Evolutionary conservation across 2,113 vertebrate species (phyloP).

Genomic region (Urocynchramus pylzowi): DNA sequence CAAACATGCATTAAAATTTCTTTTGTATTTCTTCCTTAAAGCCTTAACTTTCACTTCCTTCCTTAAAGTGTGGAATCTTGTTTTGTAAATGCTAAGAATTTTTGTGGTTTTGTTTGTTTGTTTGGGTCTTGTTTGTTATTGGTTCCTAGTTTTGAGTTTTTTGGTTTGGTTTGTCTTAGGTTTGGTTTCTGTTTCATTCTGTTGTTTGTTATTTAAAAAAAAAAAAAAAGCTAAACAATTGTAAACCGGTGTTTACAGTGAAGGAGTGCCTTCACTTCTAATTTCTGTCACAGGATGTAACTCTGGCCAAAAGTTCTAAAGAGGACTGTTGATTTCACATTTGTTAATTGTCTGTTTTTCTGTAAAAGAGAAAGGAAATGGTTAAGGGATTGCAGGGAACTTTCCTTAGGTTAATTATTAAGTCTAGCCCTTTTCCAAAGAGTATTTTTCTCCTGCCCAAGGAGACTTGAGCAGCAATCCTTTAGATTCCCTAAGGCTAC

Average conservation of each 20-base stretch:
- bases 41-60: no score
- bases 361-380: background rate
- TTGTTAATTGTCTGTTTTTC: background rate
- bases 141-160: background rate
- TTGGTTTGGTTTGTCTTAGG: background rate
- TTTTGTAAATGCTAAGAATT: background rate
- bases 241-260: no score
- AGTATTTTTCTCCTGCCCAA: background rate
- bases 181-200: background rate
- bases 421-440: background rate
- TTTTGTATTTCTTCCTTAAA: background rate
- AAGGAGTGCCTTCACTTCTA: background rate
- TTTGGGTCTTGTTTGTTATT: background rate
- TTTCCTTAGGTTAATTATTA: background rate
- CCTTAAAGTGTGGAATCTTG: background rate
- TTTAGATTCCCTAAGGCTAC: background rate
- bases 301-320: background rate
- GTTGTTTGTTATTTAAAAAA: no score
- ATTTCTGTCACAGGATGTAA: background rate
- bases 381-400: background rate
- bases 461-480: background rate
- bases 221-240: no score
- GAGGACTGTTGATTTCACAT: rapidly evolving
- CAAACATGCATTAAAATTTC: background rate
- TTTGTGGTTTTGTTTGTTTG: background rate